Percentiles rank a stretch among this genome's conserved stretches.
These are phyloP conservation scores for Brachionus calyciflorus DNA, from an alignment of 1,140 invertebrate species.

Conservation along the genomic window DNA sequence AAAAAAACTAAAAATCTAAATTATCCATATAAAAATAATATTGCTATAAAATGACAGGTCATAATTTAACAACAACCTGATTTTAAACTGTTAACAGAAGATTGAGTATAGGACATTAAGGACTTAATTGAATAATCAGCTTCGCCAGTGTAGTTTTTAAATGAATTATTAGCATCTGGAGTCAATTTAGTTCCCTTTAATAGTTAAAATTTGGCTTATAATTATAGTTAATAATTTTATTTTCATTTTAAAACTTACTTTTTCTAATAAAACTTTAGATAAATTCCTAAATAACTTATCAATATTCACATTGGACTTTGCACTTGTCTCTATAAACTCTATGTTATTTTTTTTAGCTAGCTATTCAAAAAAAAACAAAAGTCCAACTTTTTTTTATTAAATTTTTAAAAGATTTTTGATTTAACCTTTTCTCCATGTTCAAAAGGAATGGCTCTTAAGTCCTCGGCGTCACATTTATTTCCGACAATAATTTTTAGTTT, in stretches of 20 bases:
- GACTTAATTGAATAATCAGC: no score
- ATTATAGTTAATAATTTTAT: not conserved
- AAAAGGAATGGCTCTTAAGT: constrained; percentile 85
- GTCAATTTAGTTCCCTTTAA: not conserved
- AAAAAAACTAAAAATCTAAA: no score
- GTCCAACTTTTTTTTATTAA: not conserved
- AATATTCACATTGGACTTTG: not conserved
- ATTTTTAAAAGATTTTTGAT: constrained; percentile 69
- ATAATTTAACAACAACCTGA: no score
- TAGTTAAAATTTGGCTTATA: not conserved
- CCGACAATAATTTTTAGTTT: constrained; percentile 99
- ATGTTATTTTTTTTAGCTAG: not conserved
- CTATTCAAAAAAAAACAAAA: not conserved
- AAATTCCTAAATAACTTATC: not conserved
- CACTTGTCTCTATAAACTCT: not conserved
- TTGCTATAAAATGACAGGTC: no score
- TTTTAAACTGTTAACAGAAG: no score
- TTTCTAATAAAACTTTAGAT: not conserved
- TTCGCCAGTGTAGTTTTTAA: no score
- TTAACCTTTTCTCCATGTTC: constrained; percentile 83
- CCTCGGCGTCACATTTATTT: constrained; percentile 99
- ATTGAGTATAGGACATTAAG: no score
- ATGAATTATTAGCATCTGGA: no score
- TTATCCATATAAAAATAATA: no score
- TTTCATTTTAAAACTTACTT: not conserved